Evolutionary conservation across 2,113 vertebrate species (phyloP).

Genomic region (Sander vitreus): DNA sequence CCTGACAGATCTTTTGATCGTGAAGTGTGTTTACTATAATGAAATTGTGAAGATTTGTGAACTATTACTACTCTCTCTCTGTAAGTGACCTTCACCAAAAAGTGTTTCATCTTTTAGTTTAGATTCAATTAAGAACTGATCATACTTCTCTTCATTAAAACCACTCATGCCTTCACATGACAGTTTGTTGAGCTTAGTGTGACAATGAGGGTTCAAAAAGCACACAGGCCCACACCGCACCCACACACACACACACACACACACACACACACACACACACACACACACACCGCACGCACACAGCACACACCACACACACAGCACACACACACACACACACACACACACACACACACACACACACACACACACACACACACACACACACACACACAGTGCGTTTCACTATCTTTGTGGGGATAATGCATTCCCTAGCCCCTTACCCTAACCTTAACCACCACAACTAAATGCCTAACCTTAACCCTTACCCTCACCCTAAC

Average conservation of each 20-base stretch:
- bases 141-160: slow-evolving; percentile 12
- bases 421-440: too few relatives aligned
- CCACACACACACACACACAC: slow-evolving; percentile 26
- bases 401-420: too few relatives aligned
- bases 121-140: neutral
- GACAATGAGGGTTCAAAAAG: neutral
- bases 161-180: slow-evolving; percentile 5
- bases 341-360: slow-evolving; percentile 20
- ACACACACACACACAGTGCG: neutral
- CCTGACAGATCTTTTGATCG: slow-evolving; percentile 8
- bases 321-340: slow-evolving; percentile 17
- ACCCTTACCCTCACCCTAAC: too few relatives aligned
- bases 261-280: slow-evolving; percentile 22
- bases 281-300: too few relatives aligned
- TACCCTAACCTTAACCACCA: too few relatives aligned
- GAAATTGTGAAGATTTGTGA: neutral
- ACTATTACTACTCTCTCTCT: neutral
- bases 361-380: slow-evolving; percentile 38
- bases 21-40: slow-evolving; percentile 25
- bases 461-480: too few relatives aligned
- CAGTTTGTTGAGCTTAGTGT: slow-evolving; percentile 16
- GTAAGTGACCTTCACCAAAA: slow-evolving; percentile 35
- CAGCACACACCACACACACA: slow-evolving; percentile 3
- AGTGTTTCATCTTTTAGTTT: neutral
- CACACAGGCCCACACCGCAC: neutral